Evolutionary conservation across 2,113 vertebrate species (phyloP), one percentile per base, ranked within the genome.

Genomic region (Phoxinus phoxinus): DNA sequence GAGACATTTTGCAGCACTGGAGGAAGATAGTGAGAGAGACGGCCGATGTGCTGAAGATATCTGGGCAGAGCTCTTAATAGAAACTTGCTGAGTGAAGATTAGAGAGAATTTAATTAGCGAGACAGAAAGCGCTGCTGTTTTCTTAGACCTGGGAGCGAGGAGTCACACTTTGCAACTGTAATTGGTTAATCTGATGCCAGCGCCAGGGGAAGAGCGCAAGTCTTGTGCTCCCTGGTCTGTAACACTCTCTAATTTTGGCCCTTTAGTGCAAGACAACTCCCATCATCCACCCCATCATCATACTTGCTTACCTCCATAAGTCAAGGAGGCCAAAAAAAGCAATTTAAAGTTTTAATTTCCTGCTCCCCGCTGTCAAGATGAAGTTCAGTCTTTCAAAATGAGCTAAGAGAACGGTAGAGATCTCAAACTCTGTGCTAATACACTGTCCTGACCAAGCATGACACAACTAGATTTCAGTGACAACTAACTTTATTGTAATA

Each of bases 101-200:
- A 56, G 44, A 69, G 21, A 21, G 27, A 83, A 87, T 90, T 86
- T 82, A 81, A 51, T 88, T 78, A 87, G 53, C 25, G 77, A 85
- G 83, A 51, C 85, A 81, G 51, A 74, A 86, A 15, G 46, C 79
- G 17, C 25, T 63, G 53, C 44, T 61, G 78, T 80, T 85, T 91
- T 69, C 79, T 83, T 17, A 13, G 12, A 77, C 37, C 86, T 87
- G 17, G 25, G 85, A 88, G 87, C 84, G 37, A 59, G 81, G 12
- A 72, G 46, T 53, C 51, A 72, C 48, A 72, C 81, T 75, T 88
- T 91, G 80, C 77, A 85, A 73, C 61, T 30, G 79, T 93, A 93
- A 92, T 91, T 89, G 87, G 84, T 86, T 92, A 90, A 90, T 88
- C 83, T 87, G 88, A 89, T 89, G 86, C 88, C 67, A 88, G 85